These are phyloP conservation scores for Leucoraja ocellata DNA, from an alignment of 2,797 vertebrate species.

Conservation along the genomic window DNA sequence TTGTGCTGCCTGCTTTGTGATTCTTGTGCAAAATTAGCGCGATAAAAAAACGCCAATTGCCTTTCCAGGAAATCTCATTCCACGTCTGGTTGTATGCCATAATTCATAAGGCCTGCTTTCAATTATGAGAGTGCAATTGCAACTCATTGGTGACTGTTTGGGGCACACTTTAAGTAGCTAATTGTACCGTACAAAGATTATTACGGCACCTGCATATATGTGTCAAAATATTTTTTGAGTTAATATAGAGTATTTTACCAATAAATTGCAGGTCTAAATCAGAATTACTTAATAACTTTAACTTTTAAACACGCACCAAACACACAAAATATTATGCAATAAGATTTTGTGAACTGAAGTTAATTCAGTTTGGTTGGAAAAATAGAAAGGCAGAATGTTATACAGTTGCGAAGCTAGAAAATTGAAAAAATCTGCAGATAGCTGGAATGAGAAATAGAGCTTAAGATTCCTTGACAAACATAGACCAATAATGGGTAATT, in stretches of 20 bases:
- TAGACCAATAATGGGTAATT: no score
- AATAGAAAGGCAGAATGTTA: no score
- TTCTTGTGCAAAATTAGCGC: not conserved
- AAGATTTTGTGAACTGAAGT: no score
- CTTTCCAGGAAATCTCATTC: constrained; percentile 26
- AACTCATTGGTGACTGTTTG: not conserved
- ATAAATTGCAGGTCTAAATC: not conserved
- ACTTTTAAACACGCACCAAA: not conserved
- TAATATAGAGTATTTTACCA: not conserved
- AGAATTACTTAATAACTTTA: not conserved
- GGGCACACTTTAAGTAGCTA: not conserved
- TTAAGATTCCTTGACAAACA: no score
- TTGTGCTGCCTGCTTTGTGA: not conserved
- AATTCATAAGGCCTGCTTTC: constrained; percentile 8
- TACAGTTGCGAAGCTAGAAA: no score
- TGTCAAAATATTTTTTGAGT: not conserved
- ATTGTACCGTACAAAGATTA: not conserved
- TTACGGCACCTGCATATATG: no score
- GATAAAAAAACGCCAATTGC: not conserved
- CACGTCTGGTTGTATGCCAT: not conserved
- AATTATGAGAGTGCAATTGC: not conserved
- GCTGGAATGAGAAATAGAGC: no score
- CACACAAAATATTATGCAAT: no score
- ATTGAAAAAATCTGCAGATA: no score
- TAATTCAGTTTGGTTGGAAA: no score